Evolutionary conservation across 2,888 invertebrate species (phyloP).

Genomic region (Dioctria rufipes): DNA sequence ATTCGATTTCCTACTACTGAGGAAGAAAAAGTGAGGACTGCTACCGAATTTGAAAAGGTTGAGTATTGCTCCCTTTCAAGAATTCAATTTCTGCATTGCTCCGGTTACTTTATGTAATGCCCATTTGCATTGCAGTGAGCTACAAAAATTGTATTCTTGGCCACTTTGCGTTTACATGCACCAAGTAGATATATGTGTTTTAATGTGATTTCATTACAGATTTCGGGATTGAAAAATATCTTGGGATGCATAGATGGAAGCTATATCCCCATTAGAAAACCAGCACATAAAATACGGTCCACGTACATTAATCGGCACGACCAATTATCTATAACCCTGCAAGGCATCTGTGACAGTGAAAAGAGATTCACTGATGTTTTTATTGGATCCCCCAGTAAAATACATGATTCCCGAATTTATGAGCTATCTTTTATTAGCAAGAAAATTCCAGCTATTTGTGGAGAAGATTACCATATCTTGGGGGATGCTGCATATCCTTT

Average conservation of each 20-base stretch:
- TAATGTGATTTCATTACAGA: neutral
- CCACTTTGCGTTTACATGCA: no score
- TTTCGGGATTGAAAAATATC: neutral
- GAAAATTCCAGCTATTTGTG: neutral
- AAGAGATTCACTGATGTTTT: neutral
- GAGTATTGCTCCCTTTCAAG: no score
- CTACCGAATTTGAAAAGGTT: no score
- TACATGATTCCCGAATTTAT: neutral
- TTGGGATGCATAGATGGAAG: neutral
- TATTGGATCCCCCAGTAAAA: neutral
- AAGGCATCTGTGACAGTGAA: neutral
- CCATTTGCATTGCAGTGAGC: no score
- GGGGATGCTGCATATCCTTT: neutral
- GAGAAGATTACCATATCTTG: neutral
- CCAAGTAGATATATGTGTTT: no score
- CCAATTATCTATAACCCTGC: neutral
- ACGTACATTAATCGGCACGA: neutral
- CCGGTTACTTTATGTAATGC: no score
- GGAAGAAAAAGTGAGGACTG: neutral
- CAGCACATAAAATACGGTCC: neutral
- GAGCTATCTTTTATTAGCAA: neutral
- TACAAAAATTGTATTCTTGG: no score
- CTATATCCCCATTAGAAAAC: neutral
- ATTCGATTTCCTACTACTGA: neutral
- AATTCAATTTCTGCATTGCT: no score